Conservation (phyloP, 2,888 invertebrate genomes). For the Parnassius glacialis region DNA sequence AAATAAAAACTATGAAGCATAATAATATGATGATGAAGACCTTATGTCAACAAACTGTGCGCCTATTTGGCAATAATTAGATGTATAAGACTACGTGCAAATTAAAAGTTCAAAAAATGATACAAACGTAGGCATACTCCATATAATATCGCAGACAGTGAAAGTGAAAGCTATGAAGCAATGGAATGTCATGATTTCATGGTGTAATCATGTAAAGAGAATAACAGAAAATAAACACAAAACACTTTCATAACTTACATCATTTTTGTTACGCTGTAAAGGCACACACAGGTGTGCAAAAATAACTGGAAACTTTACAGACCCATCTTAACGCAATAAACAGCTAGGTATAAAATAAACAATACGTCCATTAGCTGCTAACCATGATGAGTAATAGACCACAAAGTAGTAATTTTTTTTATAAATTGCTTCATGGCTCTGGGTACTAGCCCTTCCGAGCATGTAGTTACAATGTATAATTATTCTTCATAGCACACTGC, state of each 20-base stretch:
- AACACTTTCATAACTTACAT: slow-evolving; percentile 79
- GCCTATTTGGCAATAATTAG: no score
- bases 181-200: slow-evolving; percentile 14
- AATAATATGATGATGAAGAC: no score
- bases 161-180: slow-evolving; percentile 14
- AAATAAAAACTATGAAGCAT: no score
- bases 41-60: no score
- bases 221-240: neutral
- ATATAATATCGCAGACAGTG: neutral
- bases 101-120: slow-evolving; percentile 6
- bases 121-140: neutral
- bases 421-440: no score
- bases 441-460: no score
- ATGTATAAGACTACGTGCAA: no score
- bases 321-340: slow-evolving; percentile 85
- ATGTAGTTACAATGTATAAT: no score
- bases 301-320: slow-evolving; percentile 83
- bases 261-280: slow-evolving; percentile 82
- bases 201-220: slow-evolving; percentile 2
- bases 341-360: slow-evolving; percentile 72
- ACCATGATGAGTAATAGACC: slow-evolving; percentile 72
- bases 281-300: slow-evolving; percentile 89
- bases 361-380: slow-evolving; percentile 63
- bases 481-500: no score
- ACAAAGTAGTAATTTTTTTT: no score